Base-by-base conservation (phyloP, 2,797 vertebrate species). In the Sebastes minor region DNA sequence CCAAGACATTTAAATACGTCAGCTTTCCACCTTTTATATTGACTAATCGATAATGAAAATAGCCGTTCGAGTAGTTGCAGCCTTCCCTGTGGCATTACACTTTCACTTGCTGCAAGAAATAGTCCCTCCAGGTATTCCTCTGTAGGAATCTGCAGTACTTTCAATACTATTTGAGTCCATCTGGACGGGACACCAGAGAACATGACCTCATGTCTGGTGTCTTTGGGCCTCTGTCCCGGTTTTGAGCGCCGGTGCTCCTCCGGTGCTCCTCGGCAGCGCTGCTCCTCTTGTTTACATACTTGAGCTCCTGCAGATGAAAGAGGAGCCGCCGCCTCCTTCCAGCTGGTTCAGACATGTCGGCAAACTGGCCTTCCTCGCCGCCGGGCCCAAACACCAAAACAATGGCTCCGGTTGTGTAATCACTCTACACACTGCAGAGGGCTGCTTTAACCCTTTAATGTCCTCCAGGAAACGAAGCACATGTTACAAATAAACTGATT, bases 241-340 rank as follows among this genome's bases (percentile, higher is more conserved):
- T 69, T 23, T 5, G 38, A 78, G 23, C 10, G 20, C 71, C 2
- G 33, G 11, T 46, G 18, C 65, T 70, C 25, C 60, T 70, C 25
- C 28, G 28, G 28, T 11, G 33, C 33, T 33, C 32, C 32, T 33
- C 10, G 0, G 27, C 52, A 20, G 53, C 11, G 20, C 71, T 35
- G 71, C 75, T 82, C 30, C 49, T 77, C 67, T 81, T 95, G 94
- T 95, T 96, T 95, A 95, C 95, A 95, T 96, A 91, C 91, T 91
- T 85, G 23, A 76, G 83, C 66, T 80, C 52, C 83, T 71, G 81
- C 80, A 95, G 88, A 94, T 95, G 92, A 95, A 94, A 94, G 91
- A 57, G 61, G 71, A 90, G 84, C 84, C 56, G 69, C 85, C 52
- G 56, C 84, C 91, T 89, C 85, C 71, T 82, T 64, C 78, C 87